phyloP scores from a whole-genome alignment of 2,113 vertebrate species.

The Malurus alboscapulatus region DNA sequence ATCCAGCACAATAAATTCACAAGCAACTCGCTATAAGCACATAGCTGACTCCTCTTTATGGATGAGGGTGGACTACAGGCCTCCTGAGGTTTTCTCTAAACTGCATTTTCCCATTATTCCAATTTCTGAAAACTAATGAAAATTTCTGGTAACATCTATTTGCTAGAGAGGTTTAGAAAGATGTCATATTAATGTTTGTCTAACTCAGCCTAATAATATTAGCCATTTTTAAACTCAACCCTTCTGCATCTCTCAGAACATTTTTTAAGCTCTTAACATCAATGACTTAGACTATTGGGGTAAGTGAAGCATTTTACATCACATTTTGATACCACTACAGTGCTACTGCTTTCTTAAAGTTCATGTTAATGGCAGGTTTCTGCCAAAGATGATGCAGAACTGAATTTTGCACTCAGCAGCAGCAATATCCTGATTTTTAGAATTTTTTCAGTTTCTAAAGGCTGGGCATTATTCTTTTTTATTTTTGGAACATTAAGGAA shows the following conservation, averaged over 20 bases:
- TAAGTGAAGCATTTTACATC: neutral
- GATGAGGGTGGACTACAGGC: neutral
- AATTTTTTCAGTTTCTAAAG: neutral
- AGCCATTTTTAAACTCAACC: neutral
- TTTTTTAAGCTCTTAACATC: neutral
- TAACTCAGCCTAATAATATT: neutral
- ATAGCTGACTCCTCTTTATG: neutral
- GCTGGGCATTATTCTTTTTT: neutral
- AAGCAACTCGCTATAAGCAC: neutral
- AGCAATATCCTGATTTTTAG: neutral
- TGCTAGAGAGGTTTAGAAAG: neutral
- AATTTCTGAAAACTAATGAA: neutral
- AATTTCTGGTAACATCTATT: neutral
- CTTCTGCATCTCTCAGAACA: neutral
- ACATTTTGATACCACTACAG: neutral
- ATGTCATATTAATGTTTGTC: neutral
- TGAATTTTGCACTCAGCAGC: neutral
- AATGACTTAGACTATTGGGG: neutral
- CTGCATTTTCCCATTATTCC: neutral
- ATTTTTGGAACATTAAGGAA: neutral
- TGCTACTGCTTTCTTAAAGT: neutral
- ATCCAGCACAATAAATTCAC: neutral
- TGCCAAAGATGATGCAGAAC: neutral
- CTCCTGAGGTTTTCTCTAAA: neutral
- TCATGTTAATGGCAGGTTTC: neutral